Percentiles rank a stretch among this genome's conserved stretches.
phyloP scores from a whole-genome alignment of 2,113 vertebrate species.

The Microcebus tavaratra region DNA sequence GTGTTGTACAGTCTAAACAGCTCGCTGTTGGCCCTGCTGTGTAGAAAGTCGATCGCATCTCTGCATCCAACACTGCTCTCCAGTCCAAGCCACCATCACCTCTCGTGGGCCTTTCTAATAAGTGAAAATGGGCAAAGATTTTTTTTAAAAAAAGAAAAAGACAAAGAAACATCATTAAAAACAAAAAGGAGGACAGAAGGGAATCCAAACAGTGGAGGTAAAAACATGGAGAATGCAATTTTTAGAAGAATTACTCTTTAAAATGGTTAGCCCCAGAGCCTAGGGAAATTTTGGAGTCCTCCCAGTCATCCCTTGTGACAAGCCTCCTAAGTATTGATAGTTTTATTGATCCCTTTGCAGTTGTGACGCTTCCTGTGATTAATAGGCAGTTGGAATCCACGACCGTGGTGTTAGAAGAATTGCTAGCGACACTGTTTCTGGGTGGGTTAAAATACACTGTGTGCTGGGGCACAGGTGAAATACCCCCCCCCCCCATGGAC shows the following conservation, averaged over 20 bases:
- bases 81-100: background rate
- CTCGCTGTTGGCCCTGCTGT: background rate
- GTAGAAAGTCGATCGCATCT: background rate
- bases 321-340: background rate
- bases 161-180: background rate
- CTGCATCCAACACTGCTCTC: fast-evolving
- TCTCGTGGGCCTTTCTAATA: background rate
- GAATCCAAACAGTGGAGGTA: background rate
- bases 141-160: background rate
- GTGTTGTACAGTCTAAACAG: background rate
- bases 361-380: background rate
- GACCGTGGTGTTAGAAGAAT: background rate
- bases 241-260: constrained; percentile 21
- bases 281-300: background rate
- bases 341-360: background rate
- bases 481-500: background rate
- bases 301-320: background rate
- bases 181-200: background rate
- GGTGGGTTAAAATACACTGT: no score
- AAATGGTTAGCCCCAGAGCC: background rate
- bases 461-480: background rate
- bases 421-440: no score
- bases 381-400: background rate
- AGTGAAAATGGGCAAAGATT: background rate
- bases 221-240: background rate